phyloP scores from a whole-genome alignment of 2,888 invertebrate genomes.

The Polymixis lichenea region DNA sequence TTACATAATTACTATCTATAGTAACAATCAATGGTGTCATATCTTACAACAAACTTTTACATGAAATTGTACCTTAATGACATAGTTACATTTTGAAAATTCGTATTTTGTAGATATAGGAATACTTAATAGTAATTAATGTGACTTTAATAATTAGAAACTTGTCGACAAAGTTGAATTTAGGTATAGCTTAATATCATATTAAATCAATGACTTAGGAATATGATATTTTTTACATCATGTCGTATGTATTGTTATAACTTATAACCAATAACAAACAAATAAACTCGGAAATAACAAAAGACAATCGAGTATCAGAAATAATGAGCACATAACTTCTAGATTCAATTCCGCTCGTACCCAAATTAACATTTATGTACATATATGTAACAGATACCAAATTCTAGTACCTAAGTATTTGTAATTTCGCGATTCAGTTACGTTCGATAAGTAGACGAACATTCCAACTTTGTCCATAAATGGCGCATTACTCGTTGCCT shows the following conservation, averaged over 20 bases:
- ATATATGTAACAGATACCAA: slow-evolving; percentile 35
- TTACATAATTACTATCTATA: slow-evolving; percentile 70
- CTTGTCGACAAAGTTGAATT: slow-evolving; percentile 51
- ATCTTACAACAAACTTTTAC: slow-evolving; percentile 71
- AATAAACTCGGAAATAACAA: neutral
- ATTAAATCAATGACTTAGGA: slow-evolving; percentile 40
- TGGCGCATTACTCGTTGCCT: slow-evolving; percentile 86
- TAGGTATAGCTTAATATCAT: slow-evolving; percentile 41
- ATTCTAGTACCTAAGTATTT: slow-evolving; percentile 62
- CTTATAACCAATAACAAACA: neutral
- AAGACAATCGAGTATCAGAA: slow-evolving; percentile 10
- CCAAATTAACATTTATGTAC: slow-evolving; percentile 29
- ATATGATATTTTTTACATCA: slow-evolving; percentile 52
- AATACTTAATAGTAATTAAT: slow-evolving; percentile 65
- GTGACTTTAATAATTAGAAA: slow-evolving; percentile 56
- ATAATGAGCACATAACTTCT: slow-evolving; percentile 20
- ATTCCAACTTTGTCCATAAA: slow-evolving; percentile 89
- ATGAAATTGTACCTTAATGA: slow-evolving; percentile 62
- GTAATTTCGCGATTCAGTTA: slow-evolving; percentile 75
- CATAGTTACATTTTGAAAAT: slow-evolving; percentile 72
- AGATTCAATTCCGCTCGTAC: slow-evolving; percentile 43
- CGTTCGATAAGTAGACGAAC: slow-evolving; percentile 84
- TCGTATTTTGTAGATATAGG: slow-evolving; percentile 75
- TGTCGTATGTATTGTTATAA: neutral
- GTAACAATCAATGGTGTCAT: slow-evolving; percentile 78